phyloP scores from a whole-genome alignment of 1,140 invertebrate genomes.

The Papilio xuthus region DNA sequence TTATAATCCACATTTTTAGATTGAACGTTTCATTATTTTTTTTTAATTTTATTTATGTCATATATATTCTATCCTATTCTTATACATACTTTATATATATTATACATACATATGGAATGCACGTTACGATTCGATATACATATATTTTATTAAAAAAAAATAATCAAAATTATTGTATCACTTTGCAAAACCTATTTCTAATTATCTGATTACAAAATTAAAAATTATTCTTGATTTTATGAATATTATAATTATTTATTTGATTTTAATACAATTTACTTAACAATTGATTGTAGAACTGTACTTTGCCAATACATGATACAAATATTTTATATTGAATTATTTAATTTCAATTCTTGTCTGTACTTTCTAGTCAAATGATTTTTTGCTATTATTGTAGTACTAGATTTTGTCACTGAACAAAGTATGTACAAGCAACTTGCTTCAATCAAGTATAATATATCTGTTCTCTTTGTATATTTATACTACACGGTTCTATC shows the following conservation, averaged over 20 bases:
- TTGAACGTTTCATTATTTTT: background rate
- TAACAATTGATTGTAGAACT: background rate
- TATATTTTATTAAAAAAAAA: background rate
- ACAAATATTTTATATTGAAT: background rate
- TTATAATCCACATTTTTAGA: background rate
- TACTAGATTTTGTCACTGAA: too few species aligned
- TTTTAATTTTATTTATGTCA: background rate
- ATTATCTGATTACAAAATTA: background rate
- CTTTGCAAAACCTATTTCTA: background rate
- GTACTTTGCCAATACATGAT: background rate
- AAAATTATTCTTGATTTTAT: background rate
- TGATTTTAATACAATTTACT: background rate
- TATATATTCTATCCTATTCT: background rate
- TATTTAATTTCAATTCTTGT: background rate
- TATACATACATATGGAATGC: constrained; percentile 15
- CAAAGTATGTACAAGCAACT: too few species aligned
- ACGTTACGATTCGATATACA: background rate
- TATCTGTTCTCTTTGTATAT: too few species aligned
- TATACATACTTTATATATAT: background rate
- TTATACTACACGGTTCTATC: too few species aligned
- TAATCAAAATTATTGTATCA: background rate
- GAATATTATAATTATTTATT: too few species aligned
- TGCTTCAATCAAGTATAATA: too few species aligned
- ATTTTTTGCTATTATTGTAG: background rate
- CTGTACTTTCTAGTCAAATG: background rate